These are phyloP conservation scores for Anoplius nigerrimus DNA, from an alignment of 2,888 invertebrate species.

Conservation along the genomic window DNA sequence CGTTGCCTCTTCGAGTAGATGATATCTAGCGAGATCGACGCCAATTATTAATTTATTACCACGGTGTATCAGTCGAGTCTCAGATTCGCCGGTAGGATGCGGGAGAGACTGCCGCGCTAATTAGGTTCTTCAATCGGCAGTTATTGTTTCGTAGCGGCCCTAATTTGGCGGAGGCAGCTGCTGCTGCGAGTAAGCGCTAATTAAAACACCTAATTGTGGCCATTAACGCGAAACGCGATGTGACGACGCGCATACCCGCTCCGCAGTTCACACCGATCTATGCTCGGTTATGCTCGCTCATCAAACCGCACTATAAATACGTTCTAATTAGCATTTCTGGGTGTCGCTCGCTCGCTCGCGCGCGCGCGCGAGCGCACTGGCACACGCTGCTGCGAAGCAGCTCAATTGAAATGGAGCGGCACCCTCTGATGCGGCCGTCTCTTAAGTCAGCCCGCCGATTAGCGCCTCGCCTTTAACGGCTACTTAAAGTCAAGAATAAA, in stretches of 20 bases:
- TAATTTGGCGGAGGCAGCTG: constrained; percentile 72
- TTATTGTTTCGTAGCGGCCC: constrained; percentile 72
- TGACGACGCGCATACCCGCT: constrained; percentile 48
- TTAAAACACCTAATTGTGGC: constrained; percentile 75
- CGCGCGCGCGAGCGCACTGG: background rate
- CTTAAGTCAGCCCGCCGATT: constrained; percentile 51
- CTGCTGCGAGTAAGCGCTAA: constrained; percentile 70
- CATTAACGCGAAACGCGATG: constrained; percentile 72
- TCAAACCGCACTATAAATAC: constrained; percentile 62
- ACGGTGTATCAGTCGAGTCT: constrained; percentile 10
- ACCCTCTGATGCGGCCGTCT: constrained; percentile 42
- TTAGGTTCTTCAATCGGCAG: constrained; percentile 74
- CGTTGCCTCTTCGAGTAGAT: constrained; percentile 20
- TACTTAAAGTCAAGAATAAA: constrained; percentile 42
- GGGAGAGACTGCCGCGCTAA: constrained; percentile 62
- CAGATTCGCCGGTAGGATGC: too few species aligned
- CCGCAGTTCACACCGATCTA: constrained; percentile 38
- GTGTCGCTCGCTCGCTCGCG: constrained; percentile 20
- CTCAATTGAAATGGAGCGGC: constrained; percentile 60
- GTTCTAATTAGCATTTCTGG: constrained; percentile 65
- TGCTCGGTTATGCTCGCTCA: constrained; percentile 50
- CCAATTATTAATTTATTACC: constrained; percentile 64
- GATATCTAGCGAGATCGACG: constrained; percentile 47
- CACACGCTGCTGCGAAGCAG: constrained; percentile 26
- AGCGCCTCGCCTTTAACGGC: constrained; percentile 48